Percentiles rank a stretch among this genome's conserved stretches.
phyloP scores from a whole-genome alignment of 2,797 vertebrate species.

The Myotis daubentonii region DNA sequence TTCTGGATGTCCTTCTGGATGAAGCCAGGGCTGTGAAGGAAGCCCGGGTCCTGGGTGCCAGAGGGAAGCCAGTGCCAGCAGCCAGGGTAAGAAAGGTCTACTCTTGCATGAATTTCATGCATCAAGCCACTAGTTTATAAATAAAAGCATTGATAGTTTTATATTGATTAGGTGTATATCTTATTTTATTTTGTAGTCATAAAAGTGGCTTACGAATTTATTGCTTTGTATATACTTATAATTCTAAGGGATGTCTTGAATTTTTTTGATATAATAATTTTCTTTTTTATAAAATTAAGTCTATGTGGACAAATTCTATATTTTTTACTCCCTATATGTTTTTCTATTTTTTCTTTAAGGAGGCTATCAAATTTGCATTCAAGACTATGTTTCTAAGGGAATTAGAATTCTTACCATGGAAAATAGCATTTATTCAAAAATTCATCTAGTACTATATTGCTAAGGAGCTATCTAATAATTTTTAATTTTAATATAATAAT shows the following conservation, averaged over 20 bases:
- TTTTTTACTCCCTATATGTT: not conserved
- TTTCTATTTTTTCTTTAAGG: conserved; percentile 44
- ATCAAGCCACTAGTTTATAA: not conserved
- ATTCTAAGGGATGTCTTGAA: not conserved
- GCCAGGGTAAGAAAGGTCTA: no score
- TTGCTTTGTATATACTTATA: no score
- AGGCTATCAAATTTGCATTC: conserved; percentile 26
- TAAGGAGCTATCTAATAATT: conserved; percentile 20
- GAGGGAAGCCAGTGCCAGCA: no score
- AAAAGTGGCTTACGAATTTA: no score
- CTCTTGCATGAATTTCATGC: no score
- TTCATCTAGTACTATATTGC: conserved; percentile 31
- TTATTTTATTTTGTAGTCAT: not conserved
- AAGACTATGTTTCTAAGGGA: conserved; percentile 62
- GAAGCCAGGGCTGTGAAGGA: no score
- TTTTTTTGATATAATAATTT: conserved; percentile 38
- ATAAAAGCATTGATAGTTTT: not conserved
- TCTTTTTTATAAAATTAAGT: conserved; percentile 36
- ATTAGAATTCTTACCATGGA: conserved; percentile 57
- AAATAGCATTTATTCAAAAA: conserved; percentile 47
- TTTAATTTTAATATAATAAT: conserved; percentile 71
- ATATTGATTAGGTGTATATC: not conserved
- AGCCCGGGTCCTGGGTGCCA: no score
- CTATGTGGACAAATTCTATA: conserved; percentile 23
- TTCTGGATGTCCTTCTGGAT: no score